phyloP scores from a whole-genome alignment of 1,140 invertebrate species.

The Drosophila pseudoananassae region DNA sequence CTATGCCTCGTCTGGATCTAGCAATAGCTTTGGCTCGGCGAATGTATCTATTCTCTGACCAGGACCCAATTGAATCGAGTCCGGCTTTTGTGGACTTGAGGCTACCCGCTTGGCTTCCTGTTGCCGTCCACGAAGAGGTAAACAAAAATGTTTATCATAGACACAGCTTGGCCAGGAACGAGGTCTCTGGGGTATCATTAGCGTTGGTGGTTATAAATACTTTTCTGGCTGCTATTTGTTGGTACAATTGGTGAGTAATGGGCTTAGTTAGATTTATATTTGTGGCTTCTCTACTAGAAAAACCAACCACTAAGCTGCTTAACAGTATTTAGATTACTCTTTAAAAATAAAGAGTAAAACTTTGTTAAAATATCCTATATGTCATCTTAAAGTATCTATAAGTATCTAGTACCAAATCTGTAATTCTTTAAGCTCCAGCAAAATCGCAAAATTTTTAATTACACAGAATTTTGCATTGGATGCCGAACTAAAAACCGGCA shows the following conservation, averaged over 20 bases:
- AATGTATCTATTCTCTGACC: slow-evolving; percentile 20
- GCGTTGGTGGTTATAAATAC: slow-evolving; percentile 47
- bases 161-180: slow-evolving; percentile 15
- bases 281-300: neutral
- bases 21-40: slow-evolving; percentile 1
- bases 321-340: no score
- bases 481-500: slow-evolving; percentile 6
- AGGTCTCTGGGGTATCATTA: slow-evolving; percentile 53
- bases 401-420: no score
- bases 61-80: slow-evolving; percentile 40
- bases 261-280: slow-evolving; percentile 34
- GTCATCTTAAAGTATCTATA: no score
- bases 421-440: neutral
- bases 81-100: slow-evolving; percentile 40
- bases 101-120: slow-evolving; percentile 35
- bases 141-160: slow-evolving; percentile 66
- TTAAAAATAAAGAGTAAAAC: no score
- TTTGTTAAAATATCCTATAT: no score
- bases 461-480: slow-evolving; percentile 12
- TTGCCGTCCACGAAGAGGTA: slow-evolving; percentile 29
- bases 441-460: slow-evolving; percentile 12
- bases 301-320: neutral
- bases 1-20: neutral
- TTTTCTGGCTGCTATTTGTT: slow-evolving; percentile 36
- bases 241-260: slow-evolving; percentile 46